Evolutionary conservation across 2,888 invertebrate species (phyloP).

Genomic region (Steromphala cineraria): DNA sequence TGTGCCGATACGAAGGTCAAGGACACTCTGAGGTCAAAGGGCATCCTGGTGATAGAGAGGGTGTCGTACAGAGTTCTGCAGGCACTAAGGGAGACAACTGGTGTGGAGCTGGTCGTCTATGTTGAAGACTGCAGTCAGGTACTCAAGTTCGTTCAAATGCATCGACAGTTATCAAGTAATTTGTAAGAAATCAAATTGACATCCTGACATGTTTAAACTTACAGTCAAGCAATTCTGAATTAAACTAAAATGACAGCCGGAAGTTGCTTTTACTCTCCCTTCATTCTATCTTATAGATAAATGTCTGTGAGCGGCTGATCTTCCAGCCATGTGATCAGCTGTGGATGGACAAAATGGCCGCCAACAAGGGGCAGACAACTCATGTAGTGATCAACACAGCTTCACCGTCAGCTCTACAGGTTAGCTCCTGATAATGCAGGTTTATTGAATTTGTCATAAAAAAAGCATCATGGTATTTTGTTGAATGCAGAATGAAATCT

Average conservation of each 20-base stretch:
- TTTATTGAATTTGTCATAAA: too few species aligned
- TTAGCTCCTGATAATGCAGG: not conserved
- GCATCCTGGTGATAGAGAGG: not conserved
- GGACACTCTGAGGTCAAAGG: not conserved
- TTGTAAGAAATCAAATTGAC: too few species aligned
- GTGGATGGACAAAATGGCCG: not conserved
- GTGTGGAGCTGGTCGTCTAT: not conserved
- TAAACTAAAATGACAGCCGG: too few species aligned
- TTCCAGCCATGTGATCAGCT: not conserved
- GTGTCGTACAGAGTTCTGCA: not conserved
- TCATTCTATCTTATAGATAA: not conserved
- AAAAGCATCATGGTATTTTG: too few species aligned
- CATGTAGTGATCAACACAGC: not conserved
- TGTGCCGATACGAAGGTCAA: not conserved
- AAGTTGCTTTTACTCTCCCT: too few species aligned
- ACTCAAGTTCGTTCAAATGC: too few species aligned
- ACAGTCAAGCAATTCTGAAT: too few species aligned
- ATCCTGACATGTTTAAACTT: too few species aligned
- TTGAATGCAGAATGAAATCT: too few species aligned
- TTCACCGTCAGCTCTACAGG: not conserved
- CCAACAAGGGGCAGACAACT: not conserved
- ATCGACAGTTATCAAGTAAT: too few species aligned
- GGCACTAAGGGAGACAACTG: not conserved
- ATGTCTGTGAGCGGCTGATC: not conserved
- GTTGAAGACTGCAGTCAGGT: not conserved